A percentile compares a stretch with the other conserved stretches of the same genome.
Conservation (phyloP, 2,888 invertebrate genomes). For the Ptychoptera albimana region DNA sequence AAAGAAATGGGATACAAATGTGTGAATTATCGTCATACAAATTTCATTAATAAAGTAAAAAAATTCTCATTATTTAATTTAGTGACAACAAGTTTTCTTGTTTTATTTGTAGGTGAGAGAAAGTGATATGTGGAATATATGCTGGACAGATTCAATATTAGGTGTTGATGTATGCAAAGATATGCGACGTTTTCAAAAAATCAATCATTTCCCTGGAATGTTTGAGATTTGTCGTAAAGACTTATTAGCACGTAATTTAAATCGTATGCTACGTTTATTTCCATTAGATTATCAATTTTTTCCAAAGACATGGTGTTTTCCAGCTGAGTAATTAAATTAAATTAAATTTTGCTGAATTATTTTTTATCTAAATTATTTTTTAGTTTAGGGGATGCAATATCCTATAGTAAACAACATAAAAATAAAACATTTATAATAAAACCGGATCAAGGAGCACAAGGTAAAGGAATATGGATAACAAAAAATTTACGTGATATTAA, state of each 20-base stretch:
- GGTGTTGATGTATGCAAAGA: slow-evolving; percentile 76
- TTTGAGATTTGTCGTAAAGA: slow-evolving; percentile 80
- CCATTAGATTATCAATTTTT: slow-evolving; percentile 84
- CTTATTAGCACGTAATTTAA: slow-evolving; percentile 72
- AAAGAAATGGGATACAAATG: slow-evolving; percentile 24
- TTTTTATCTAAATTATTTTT: slow-evolving; percentile 7
- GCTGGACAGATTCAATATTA: slow-evolving; percentile 80
- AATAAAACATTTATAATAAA: slow-evolving; percentile 75
- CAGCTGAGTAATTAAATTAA: slow-evolving; percentile 56
- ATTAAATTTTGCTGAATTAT: neutral
- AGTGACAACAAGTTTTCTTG: neutral
- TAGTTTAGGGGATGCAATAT: slow-evolving; percentile 56
- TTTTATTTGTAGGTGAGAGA: slow-evolving; percentile 40
- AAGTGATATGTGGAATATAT: slow-evolving; percentile 74
- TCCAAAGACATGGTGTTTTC: slow-evolving; percentile 87
- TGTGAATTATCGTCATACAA: neutral
- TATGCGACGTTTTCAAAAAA: slow-evolving; percentile 82
- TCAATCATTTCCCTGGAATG: slow-evolving; percentile 90
- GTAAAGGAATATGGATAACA: slow-evolving; percentile 75
- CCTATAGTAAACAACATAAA: slow-evolving; percentile 51
- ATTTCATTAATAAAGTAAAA: no score
- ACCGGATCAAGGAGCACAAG: slow-evolving; percentile 83
- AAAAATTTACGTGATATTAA: slow-evolving; percentile 66
- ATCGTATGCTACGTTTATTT: slow-evolving; percentile 75
- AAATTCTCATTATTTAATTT: no score